Evolutionary conservation across 2,113 vertebrate genomes (phyloP), one percentile per base, ranked within the genome.

Genomic region (Arizona elegans): DNA sequence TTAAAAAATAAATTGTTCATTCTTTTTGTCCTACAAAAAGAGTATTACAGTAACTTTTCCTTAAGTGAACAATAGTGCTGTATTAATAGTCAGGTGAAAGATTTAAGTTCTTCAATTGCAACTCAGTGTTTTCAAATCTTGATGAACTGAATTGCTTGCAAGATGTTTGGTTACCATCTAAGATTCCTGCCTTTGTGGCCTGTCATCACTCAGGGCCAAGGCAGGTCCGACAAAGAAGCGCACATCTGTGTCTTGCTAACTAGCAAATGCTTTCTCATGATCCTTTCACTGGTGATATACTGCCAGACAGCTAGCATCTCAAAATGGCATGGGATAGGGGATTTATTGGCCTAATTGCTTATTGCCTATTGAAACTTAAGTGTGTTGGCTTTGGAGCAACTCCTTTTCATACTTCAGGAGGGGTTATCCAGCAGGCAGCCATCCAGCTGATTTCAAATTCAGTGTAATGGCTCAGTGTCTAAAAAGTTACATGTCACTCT

Each of bases 91-190:
- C 50, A 92, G 95, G 94, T 38, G 85, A n/a, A 11, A 56, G 17
- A 92, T 94, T 92, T 87, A 55, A 65, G 91, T 38, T 96, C 90
- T 94, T 89, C 93, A 12, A 88, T 86, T 88, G 21, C 88, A 95
- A 95, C 88, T 38, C 95, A 81, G 92, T 94, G 95, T 88, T 95
- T 94, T 38, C 91, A 91, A 89, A 88, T 92, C 0, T 91, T 55
- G 90, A 92, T 94, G 96, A 96, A 95, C 94, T 93, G 96, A 95
- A 93, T 58, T 89, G 91, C 94, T 95, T 96, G 88, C 19, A 96
- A 97, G 96, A 96, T 97, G 96, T 96, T 98, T 97, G 94, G 96
- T 95, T 97, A 95, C 90, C 96, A 54, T 92, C 94, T 86, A 92
- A 95, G 95, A 95, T 92, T 94, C 86, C 24, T 47, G 54, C 91